Base-by-base conservation (phyloP, 2,113 vertebrate species). In the Microcebus ravelobensis region DNA sequence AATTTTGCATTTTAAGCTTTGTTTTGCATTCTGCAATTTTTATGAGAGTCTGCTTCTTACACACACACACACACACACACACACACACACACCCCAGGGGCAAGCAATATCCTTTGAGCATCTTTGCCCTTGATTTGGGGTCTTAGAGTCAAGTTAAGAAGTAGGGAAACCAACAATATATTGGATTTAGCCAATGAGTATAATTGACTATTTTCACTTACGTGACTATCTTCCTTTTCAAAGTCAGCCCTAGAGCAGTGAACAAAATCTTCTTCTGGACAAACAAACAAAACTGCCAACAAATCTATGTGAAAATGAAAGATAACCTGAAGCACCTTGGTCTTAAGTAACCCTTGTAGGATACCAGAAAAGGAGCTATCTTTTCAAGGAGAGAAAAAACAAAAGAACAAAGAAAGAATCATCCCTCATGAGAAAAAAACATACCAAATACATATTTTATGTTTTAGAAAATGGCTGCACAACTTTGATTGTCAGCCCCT, bases 171-270 rank as follows among this genome's bases (percentile, higher is more conserved):
- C 71, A 94, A 68, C 21, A 81, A 57, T 42, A 80, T 79, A 76
- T 50, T 92, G 71, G 52, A 96, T 77, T 97, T 96, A 90, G 71
- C 76, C 67, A 77, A 81, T 85, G 8, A 92, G 31, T 68, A 76
- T 84, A 95, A 87, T 23, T 61, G 68, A 59, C 42, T 74, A 91
- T 95, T 96, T 96, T 96, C 74, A 86, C 17, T 71, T 87, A 91
- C 34, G n/a, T 80, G 17, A 95, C 85, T 92, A 90, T 14, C 81
- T 74, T 96, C 70, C 39, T 92, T 96, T 87, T 79, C 81, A 96
- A 83, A 94, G 73, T 71, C 67, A 93, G 67, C 52, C 39, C n/a
- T 57, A 93, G 81, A 79, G 90, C 61, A 83, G 55, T 94, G 55
- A 76, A 94, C 50, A 36, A 74, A 95, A 88, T 95, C 31, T 74